These are phyloP conservation scores for Andrena cerasifolii DNA, from an alignment of 1,140 invertebrate species.

Conservation along the genomic window DNA sequence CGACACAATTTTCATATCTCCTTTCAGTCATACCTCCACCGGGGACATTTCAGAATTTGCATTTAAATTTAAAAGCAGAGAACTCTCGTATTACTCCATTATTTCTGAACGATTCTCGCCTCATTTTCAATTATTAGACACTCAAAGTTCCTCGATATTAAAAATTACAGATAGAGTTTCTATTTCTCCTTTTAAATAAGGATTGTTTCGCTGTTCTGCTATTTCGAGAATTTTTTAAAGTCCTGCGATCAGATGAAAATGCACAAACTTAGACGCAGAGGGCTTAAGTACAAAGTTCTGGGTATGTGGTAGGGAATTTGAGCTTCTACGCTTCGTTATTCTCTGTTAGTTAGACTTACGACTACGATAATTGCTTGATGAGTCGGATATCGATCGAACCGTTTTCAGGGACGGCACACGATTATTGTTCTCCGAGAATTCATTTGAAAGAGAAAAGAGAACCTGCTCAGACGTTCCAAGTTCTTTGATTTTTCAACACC, in stretches of 20 bases:
- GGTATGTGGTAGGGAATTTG: constrained; percentile 5
- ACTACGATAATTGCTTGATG: constrained; percentile 11
- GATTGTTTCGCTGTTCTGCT: neutral
- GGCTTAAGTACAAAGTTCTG: constrained; percentile 47
- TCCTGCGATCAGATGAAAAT: neutral
- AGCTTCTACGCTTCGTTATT: neutral
- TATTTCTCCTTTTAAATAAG: no score
- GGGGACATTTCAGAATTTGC: no score
- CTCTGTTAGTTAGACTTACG: neutral
- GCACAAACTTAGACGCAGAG: neutral
- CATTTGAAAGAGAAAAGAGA: neutral
- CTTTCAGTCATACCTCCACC: neutral
- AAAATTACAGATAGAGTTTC: no score
- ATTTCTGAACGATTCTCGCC: no score
- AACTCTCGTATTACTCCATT: no score
- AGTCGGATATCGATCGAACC: constrained; percentile 19
- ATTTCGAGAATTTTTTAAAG: neutral
- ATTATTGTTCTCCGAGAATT: constrained; percentile 1
- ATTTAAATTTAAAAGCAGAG: no score
- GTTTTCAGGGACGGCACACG: constrained; percentile 18
- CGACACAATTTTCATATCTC: neutral
- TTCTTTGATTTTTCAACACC: neutral
- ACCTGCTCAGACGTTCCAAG: neutral
- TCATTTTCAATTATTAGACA: no score
- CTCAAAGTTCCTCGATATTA: no score